Evolutionary conservation across 1,140 invertebrate species (phyloP), one percentile per base, ranked within the genome.

Genomic region (Pogonognathellus flavescens): DNA sequence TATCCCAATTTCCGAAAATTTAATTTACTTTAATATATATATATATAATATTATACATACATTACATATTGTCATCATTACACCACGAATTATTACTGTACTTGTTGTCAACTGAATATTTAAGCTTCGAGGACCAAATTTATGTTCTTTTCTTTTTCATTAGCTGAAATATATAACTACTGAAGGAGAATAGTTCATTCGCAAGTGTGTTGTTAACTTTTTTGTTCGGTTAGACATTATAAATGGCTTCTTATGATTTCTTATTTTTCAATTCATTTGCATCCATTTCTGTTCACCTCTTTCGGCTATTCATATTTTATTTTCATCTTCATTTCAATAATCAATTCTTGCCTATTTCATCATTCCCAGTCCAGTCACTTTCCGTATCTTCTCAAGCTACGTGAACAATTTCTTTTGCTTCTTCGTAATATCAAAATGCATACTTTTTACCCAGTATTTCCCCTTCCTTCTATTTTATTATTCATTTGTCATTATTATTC

Each of bases 131-230:
- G 82, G 82, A 83, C 82, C 82, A 83, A 83, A 60, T 60, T 31
- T 76, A 60, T 82, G 57, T 82, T 82, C 52, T 49, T 50, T 83
- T 66, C 82, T 83, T 83, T 62, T 62, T 62, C 82, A 83, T 83
- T 83, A 60, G 82, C 62, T 83, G 16, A 76, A 83, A 66, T 83
- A 49, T 41, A 60, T 22, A 60, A 60, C 41, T 60, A 14, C 62
- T 83, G 82, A 22, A 31, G 13, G 18, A 62, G 59, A 83, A 83
- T 83, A 20, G 41, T 31, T 60, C 41, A 66, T 18, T 60, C 82
- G 82, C 82, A 83, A 57, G 82, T 60, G 82, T 83, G 59, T 83
- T 83, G 82, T 83, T 25, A 62, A 83, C 57, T 60, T 60, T 59
- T 60, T 60, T 83, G 82, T 83, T 83, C 82, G 49, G 49, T 83